Base-by-base conservation (phyloP, 1,140 invertebrate species). In the Aphaenogaster rudis region DNA sequence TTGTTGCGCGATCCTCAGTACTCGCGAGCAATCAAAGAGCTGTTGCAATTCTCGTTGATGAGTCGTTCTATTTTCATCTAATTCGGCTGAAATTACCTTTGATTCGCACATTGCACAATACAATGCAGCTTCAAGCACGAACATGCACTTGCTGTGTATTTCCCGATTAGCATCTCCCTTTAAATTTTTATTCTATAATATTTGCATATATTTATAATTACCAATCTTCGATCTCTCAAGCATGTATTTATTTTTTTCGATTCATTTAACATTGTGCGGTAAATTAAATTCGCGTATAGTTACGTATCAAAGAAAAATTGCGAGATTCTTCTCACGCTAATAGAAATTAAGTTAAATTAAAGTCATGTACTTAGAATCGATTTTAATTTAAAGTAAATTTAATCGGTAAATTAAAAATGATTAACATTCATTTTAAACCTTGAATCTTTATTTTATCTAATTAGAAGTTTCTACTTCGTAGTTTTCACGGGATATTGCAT, bases 1-100 rank as follows among this genome's bases (percentile, higher is more conserved):
- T 80, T 80, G 63, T 80, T 33, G 78, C 78, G 13, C 33, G 48
- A 80, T 54, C n/a, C 63, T 67, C 63, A 21, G 15, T n/a, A 33
- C 13, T 67, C 45, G 33, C 42, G 13, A 52, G 48, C 48, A 69
- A 42, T 69, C 45, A 80, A 50, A 66, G 48, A n/a, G 36, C 48
- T 15, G 63, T 36, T 64, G 78, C 63, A 80, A 69, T 80, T 66
- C 28, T 67, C n/a, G 33, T 54, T 67, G 28, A 42, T 69, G 36
- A 80, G 66, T 80, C 48, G 7, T 39, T 80, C 48, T 54, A 54
- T 80, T 80, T 69, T 39, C 45, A 50, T 28, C 48, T 69, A 69
- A 57, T 69, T 80, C 36, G 63, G 15, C 5, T 17, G 63, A 67
- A 7, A 52, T 64, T 48, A 45, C 33, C 33, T 80, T 80, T 69